Conservation (phyloP, 2,797 vertebrate genomes). For the Brachyalestes nurse region DNA sequence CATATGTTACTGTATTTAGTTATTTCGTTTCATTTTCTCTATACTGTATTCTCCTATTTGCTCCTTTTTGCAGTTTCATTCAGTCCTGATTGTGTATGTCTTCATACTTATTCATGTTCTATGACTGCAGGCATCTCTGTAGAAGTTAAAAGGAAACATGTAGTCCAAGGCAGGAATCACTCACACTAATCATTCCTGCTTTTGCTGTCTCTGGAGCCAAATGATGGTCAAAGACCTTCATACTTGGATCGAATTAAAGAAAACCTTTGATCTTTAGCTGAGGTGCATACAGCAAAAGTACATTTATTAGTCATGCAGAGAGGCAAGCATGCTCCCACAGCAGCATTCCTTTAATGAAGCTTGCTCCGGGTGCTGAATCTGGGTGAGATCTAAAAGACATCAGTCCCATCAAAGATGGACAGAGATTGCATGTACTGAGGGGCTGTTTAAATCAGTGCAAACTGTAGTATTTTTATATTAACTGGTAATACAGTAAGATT, state of each 20-base stretch:
- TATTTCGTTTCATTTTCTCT: background rate
- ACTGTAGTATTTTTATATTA: background rate
- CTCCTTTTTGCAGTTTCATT: background rate
- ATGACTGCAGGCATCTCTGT: background rate
- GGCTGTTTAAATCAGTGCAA: background rate
- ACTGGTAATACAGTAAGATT: background rate
- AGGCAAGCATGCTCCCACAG: background rate
- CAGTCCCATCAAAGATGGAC: background rate
- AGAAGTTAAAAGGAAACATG: background rate
- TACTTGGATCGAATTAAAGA: background rate
- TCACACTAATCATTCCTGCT: constrained; percentile 20
- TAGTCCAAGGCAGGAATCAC: background rate
- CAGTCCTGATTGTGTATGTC: background rate
- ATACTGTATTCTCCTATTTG: background rate
- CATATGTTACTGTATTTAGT: background rate
- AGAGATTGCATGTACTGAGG: background rate
- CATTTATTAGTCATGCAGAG: constrained; percentile 2
- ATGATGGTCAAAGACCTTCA: constrained; percentile 4
- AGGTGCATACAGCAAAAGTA: background rate
- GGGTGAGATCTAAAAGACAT: background rate
- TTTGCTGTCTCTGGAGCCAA: background rate
- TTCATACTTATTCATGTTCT: background rate
- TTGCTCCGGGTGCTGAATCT: background rate
- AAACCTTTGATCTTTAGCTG: background rate
- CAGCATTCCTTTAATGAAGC: background rate